Evolutionary conservation across 2,888 invertebrate genomes (phyloP).

Genomic region (Tholera decimalis): DNA sequence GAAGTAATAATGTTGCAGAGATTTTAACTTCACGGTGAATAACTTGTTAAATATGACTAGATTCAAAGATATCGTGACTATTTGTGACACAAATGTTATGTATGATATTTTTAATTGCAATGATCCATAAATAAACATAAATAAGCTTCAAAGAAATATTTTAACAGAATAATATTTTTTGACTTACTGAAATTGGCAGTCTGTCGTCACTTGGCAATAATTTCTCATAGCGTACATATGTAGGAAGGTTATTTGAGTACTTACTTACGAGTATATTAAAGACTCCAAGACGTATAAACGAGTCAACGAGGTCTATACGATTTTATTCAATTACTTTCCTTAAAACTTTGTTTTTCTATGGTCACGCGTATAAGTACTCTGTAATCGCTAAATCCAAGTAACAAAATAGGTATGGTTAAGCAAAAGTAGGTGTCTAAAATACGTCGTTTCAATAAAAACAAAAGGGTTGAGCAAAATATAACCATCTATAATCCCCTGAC

Average conservation of each 20-base stretch:
- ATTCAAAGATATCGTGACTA: constrained; percentile 19
- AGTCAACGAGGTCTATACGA: neutral
- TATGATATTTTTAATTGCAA: constrained; percentile 12
- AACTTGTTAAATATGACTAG: constrained; percentile 28
- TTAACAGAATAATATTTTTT: neutral
- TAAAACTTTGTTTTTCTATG: too few relatives aligned
- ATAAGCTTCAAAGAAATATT: neutral
- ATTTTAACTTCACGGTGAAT: constrained; percentile 44
- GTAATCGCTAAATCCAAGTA: neutral
- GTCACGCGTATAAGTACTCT: neutral
- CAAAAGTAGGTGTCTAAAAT: constrained; percentile 29
- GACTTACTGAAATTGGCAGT: neutral
- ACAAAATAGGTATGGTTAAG: constrained; percentile 16
- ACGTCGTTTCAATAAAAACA: constrained; percentile 36
- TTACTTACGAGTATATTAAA: too few relatives aligned
- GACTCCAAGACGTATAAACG: neutral
- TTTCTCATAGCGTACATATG: neutral
- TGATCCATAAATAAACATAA: neutral
- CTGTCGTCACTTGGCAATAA: neutral
- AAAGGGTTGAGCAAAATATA: constrained; percentile 37
- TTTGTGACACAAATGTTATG: constrained; percentile 10
- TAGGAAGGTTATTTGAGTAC: neutral
- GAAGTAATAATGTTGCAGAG: constrained; percentile 40
- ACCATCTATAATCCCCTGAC: constrained; percentile 25
- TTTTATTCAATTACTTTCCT: neutral